phyloP scores from a whole-genome alignment of 2,888 invertebrate genomes.

The Troilus luridus region DNA sequence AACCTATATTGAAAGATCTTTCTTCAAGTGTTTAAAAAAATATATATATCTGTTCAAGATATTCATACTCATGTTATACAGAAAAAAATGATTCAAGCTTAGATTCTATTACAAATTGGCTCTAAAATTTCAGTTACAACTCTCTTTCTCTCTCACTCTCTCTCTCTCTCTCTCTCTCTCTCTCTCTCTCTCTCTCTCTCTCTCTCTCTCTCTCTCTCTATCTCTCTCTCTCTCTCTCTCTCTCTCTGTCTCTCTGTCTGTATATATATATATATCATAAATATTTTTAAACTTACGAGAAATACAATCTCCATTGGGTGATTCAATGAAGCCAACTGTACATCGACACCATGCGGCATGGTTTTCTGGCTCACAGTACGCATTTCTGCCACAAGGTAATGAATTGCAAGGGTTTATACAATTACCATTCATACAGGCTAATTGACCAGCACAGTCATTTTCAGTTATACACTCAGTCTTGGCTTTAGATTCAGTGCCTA shows the following conservation, averaged over 20 bases:
- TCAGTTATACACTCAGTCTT: constrained; percentile 80
- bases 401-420: constrained; percentile 87
- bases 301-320: constrained; percentile 84
- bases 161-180: too few species aligned
- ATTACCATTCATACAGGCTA: constrained; percentile 83
- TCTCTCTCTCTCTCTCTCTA: too few species aligned
- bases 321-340: constrained; percentile 84
- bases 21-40: not conserved
- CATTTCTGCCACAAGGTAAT: constrained; percentile 85
- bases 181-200: too few species aligned
- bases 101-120: too few species aligned
- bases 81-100: not conserved
- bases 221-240: too few species aligned
- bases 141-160: too few species aligned
- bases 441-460: constrained; percentile 84
- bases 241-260: too few species aligned
- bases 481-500: constrained; percentile 71
- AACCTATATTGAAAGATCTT: too few species aligned
- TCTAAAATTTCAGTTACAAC: not conserved
- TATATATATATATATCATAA: not conserved
- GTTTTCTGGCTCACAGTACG: constrained; percentile 86
- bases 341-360: constrained; percentile 93
- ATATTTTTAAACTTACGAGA: constrained; percentile 75
- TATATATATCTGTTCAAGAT: not conserved
- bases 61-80: not conserved